Evolutionary conservation across 2,888 invertebrate species (phyloP), one percentile per base, ranked within the genome.

Genomic region (Ochropleura leucogaster): DNA sequence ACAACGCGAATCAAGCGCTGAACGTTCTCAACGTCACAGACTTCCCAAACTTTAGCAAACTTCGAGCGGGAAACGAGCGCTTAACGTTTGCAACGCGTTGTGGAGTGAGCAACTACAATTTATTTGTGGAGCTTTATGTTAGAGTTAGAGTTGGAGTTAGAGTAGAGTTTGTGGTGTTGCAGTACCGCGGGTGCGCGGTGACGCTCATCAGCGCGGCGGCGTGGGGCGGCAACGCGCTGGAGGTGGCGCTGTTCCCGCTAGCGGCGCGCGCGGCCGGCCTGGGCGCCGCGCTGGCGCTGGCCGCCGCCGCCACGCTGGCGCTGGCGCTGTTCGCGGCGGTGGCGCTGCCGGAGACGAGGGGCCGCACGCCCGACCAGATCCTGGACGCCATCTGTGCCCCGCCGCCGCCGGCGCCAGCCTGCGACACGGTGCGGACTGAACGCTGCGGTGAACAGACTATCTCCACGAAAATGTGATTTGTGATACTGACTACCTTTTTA

Each of bases 161-260:
- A 49, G 49, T 49, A 9, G 16, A 7, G 16, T 18, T n/a, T 46
- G 16, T 55, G 1, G 14, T 30, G n/a, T 68, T 66, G 0, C 90
- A 94, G 95, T 93, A 92, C 83, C 94, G 94, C 57, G 89, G 92
- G 47, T 94, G 94, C 81, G 94, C 94, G 0, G 78, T 93, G 74
- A 83, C 92, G 89, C 83, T 93, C 82, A 84, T 91, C 14, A 89
- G 90, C 20, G 88, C 85, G 10, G 90, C 85, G 20, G 91, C 89
- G 40, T 87, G 92, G 85, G 84, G 84, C 6, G 94, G 90, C 53
- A 93, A 93, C 84, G 92, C 92, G 7, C 14, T 90, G 30, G 94
- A 94, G 80, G 91, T 92, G 77, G 81, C 85, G 42, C 46, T 90
- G 75, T 93, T 94, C 85, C 92, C 94, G 14, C 78, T 77, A 67